Evolutionary conservation across 2,797 vertebrate species (phyloP).

Genomic region (Anguilla anguilla): DNA sequence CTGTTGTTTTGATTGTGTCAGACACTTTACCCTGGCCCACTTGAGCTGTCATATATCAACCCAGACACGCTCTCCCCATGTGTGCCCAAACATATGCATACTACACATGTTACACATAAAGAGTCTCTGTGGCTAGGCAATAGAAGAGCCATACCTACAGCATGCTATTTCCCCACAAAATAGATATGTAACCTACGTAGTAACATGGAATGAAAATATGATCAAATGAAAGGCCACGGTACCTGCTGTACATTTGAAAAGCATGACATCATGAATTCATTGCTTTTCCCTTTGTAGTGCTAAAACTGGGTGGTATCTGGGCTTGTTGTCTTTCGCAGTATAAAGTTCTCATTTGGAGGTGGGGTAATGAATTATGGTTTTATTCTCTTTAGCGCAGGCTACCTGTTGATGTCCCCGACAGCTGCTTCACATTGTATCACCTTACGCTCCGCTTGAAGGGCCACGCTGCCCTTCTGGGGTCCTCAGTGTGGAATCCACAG

Average conservation of each 20-base stretch:
- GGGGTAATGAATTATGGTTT: background rate
- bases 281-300: background rate
- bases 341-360: background rate
- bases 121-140: background rate
- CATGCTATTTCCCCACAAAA: background rate
- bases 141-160: background rate
- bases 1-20: constrained; percentile 22
- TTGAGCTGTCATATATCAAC: background rate
- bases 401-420: background rate
- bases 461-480: background rate
- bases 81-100: background rate
- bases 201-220: background rate
- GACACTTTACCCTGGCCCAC: background rate
- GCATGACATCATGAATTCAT: background rate
- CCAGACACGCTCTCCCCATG: background rate
- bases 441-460: constrained; percentile 1
- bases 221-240: background rate
- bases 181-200: background rate
- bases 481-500: background rate
- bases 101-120: background rate
- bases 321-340: background rate
- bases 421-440: background rate
- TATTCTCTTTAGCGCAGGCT: background rate
- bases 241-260: background rate
- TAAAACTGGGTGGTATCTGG: background rate